Percentiles rank a stretch among this genome's conserved stretches.
Evolutionary conservation across 2,888 invertebrate genomes (phyloP).

Genomic region (Parelbella ahira): DNA sequence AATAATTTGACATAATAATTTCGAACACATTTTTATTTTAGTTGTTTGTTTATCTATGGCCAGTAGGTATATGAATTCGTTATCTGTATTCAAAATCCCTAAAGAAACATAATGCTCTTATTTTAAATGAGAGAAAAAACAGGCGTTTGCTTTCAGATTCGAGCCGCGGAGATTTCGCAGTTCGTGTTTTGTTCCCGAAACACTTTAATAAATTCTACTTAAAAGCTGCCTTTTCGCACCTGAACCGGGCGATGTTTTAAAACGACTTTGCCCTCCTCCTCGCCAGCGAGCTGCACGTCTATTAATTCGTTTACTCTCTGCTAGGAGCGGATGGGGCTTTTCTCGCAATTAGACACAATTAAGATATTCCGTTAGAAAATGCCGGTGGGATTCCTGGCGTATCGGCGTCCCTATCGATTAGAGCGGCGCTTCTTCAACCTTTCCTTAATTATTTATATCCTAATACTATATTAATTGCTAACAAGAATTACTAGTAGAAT

Average conservation of each 20-base stretch:
- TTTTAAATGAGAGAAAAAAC: no score
- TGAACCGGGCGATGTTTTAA: slow-evolving; percentile 63
- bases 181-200: slow-evolving; percentile 39
- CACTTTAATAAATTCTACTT: slow-evolving; percentile 68
- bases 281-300: slow-evolving; percentile 59
- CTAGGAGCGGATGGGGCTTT: slow-evolving; percentile 63
- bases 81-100: slow-evolving; percentile 12
- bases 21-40: no score
- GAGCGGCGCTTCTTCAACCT: slow-evolving; percentile 1
- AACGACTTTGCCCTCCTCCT: slow-evolving; percentile 68
- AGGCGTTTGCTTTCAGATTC: slow-evolving; percentile 30
- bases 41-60: no score
- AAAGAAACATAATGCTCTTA: no score
- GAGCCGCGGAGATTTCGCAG: slow-evolving; percentile 26
- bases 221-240: slow-evolving; percentile 68
- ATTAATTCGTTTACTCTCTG: slow-evolving; percentile 77
- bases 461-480: no score
- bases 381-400: slow-evolving; percentile 30
- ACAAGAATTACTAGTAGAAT: no score
- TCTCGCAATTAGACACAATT: slow-evolving; percentile 72
- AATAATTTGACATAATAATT: no score
- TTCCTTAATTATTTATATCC: not conserved
- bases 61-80: slow-evolving; percentile 13
- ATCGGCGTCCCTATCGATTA: slow-evolving; percentile 8
- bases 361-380: slow-evolving; percentile 63